phyloP scores from a whole-genome alignment of 2,888 invertebrate species.

The Conistra vaccinii region DNA sequence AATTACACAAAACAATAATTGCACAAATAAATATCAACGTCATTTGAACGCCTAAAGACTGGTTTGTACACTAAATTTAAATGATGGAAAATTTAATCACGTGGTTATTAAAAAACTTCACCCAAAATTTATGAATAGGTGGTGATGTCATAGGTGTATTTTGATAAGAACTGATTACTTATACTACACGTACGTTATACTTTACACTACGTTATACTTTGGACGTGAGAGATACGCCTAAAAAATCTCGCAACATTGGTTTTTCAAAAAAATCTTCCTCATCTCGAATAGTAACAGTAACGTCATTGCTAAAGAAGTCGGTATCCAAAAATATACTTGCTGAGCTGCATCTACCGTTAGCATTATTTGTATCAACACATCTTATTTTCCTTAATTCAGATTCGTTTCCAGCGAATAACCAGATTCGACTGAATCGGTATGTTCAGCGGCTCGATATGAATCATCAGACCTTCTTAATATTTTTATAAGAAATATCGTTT shows the following conservation, averaged over 20 bases:
- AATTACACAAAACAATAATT: background rate
- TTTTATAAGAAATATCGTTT: background rate
- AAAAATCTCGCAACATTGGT: background rate
- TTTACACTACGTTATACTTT: too few relatives aligned
- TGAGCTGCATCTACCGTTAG: conserved; percentile 12
- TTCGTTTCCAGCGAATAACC: background rate
- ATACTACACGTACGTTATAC: too few relatives aligned
- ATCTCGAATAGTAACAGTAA: background rate
- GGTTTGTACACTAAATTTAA: background rate
- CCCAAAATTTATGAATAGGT: background rate
- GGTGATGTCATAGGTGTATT: background rate
- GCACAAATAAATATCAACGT: background rate
- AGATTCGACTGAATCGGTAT: background rate
- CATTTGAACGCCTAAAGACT: background rate
- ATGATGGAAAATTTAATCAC: background rate
- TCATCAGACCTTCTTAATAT: conserved; percentile 7
- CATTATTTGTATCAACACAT: too few relatives aligned
- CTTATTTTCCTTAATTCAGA: background rate
- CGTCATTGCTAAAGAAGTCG: background rate
- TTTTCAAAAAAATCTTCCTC: background rate
- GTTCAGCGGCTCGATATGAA: background rate
- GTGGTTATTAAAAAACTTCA: background rate
- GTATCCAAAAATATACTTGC: background rate
- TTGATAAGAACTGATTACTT: background rate
- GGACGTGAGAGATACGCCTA: too few relatives aligned